Conservation (phyloP, 1,140 invertebrate species). For the Atta texana region DNA sequence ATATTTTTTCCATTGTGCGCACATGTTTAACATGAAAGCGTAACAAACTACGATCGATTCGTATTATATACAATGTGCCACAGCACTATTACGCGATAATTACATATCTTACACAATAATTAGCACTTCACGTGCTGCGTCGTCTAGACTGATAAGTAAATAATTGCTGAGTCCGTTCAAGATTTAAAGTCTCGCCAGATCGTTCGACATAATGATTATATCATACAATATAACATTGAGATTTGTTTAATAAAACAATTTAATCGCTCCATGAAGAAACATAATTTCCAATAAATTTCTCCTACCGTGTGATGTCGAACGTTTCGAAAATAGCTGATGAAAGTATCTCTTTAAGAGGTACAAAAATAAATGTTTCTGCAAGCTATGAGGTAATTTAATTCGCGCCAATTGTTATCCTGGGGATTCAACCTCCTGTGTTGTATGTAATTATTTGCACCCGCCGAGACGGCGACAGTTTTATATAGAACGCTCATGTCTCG, state of each 20-base stretch:
- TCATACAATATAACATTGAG: not conserved
- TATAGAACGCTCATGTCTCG: not conserved
- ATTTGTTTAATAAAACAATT: constrained; percentile 39
- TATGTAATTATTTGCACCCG: constrained; percentile 30
- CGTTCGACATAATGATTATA: not conserved
- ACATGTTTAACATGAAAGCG: not conserved
- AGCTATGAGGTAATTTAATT: constrained; percentile 14
- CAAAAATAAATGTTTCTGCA: constrained; percentile 3
- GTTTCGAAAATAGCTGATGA: not conserved
- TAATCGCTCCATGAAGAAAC: not conserved
- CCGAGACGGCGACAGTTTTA: not conserved
- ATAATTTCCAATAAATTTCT: not conserved
- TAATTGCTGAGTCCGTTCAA: not conserved
- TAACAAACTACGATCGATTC: constrained; percentile 23
- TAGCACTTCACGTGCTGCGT: constrained; percentile 34
- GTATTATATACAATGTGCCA: constrained; percentile 14
- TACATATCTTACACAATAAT: constrained; percentile 44
- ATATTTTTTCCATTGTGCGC: too few species aligned
- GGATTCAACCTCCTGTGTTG: not conserved
- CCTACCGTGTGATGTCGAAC: not conserved
- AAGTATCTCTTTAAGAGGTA: not conserved
- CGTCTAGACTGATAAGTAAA: constrained; percentile 24
- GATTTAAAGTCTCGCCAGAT: constrained; percentile 40
- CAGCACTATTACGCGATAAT: constrained; percentile 44
- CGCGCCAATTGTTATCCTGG: not conserved